Evolutionary conservation across 1,140 invertebrate genomes (phyloP).

Genomic region (Drosophila baimaii): DNA sequence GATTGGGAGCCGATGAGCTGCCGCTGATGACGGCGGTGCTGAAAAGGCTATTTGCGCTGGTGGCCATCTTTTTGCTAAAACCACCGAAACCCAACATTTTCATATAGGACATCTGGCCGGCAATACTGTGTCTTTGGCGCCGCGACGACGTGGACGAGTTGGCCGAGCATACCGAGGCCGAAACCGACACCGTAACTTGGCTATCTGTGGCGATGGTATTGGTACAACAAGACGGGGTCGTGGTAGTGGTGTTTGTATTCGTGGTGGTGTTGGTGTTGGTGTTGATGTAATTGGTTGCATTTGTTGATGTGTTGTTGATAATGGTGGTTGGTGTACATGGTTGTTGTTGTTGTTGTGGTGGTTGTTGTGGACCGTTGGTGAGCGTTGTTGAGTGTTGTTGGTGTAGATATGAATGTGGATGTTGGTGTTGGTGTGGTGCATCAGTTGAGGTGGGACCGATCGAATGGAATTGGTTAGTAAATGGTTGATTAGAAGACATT

Average conservation of each 20-base stretch:
- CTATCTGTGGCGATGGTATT: slow-evolving; percentile 81
- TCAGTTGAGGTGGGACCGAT: slow-evolving; percentile 48
- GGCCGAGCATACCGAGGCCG: slow-evolving; percentile 76
- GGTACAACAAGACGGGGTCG: slow-evolving; percentile 56
- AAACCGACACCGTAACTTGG: slow-evolving; percentile 74
- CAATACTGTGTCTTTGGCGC: slow-evolving; percentile 96
- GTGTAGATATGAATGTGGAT: background rate
- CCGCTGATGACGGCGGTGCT: slow-evolving; percentile 97
- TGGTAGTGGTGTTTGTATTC: slow-evolving; percentile 42
- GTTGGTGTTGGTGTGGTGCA: slow-evolving; percentile 39
- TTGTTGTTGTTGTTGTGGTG: slow-evolving; percentile 20
- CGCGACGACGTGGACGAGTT: slow-evolving; percentile 86
- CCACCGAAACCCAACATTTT: slow-evolving; percentile 91
- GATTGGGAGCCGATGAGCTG: slow-evolving; percentile 94
- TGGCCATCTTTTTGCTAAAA: slow-evolving; percentile 88
- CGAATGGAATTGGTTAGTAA: slow-evolving; percentile 56
- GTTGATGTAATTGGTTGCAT: slow-evolving; percentile 27
- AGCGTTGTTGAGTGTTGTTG: slow-evolving; percentile 9
- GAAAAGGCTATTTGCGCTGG: slow-evolving; percentile 92
- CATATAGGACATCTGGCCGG: slow-evolving; percentile 96
- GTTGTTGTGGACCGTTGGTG: slow-evolving; percentile 18
- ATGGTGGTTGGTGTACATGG: slow-evolving; percentile 13
- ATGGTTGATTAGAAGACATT: slow-evolving; percentile 54
- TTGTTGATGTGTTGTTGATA: slow-evolving; percentile 15
- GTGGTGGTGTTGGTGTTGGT: slow-evolving; percentile 30